Evolutionary conservation across 1,140 invertebrate species (phyloP).

Genomic region (Acromyrmex echinatior): DNA sequence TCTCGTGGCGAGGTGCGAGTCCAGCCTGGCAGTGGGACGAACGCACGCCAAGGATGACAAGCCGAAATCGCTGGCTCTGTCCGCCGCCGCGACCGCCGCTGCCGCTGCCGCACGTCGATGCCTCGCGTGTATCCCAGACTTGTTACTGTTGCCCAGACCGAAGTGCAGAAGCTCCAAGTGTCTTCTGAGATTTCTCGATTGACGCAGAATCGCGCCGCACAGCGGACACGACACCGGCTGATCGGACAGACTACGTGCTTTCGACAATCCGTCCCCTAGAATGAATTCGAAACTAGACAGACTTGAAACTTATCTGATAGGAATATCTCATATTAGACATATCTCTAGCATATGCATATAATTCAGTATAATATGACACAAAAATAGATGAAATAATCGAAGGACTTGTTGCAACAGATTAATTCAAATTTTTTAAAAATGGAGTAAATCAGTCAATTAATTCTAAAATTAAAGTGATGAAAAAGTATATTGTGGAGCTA

Average conservation of each 20-base stretch:
- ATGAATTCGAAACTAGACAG: conserved; percentile 71
- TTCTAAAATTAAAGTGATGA: no score
- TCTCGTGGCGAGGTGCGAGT: conserved; percentile 71
- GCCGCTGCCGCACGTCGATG: conserved; percentile 65
- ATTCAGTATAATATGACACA: background rate
- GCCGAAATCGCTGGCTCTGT: conserved; percentile 62
- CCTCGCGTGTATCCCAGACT: conserved; percentile 71
- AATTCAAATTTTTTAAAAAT: no score
- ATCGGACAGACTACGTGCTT: conserved; percentile 81
- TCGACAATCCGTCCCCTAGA: conserved; percentile 79
- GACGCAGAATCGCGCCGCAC: conserved; percentile 84
- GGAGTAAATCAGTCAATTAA: no score
- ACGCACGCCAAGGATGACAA: conserved; percentile 68
- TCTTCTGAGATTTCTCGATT: conserved; percentile 83
- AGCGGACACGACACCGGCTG: conserved; percentile 83
- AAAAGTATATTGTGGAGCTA: no score
- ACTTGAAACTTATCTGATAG: background rate
- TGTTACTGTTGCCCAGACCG: conserved; percentile 77
- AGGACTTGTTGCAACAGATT: no score
- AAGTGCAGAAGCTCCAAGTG: conserved; percentile 85
- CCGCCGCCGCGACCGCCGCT: conserved; percentile 32
- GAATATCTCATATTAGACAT: background rate
- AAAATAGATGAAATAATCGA: background rate
- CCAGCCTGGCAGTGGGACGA: conserved; percentile 67
- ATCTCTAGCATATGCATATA: background rate